Evolutionary conservation across 2,888 invertebrate species (phyloP), one percentile per base, ranked within the genome.

Genomic region (Hartigia nigra): DNA sequence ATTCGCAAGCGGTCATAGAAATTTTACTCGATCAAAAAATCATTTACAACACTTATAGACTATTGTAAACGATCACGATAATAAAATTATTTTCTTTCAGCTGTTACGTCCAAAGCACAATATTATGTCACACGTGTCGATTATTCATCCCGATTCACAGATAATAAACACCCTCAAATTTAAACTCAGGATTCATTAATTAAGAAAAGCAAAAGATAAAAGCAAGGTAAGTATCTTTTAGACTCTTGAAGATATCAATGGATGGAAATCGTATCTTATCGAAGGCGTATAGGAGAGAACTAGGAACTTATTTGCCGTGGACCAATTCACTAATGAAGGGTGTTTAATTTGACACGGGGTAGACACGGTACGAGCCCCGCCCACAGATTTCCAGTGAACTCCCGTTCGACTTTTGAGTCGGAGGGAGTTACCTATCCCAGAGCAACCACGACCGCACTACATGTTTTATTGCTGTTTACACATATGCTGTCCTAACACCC

Each of bases 381-480:
- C 87, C 87, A 86, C 69, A 74, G 78, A 76, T 79, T 82, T 81
- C 80, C 81, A 77, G 80, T 74, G 87, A 83, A 82, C 81, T 81
- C 81, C 78, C 81, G 83, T 85, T 86, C 80, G 83, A 80, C 75
- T 78, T 85, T 72, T 39, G 74, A 70, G 55, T 14, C 37, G 80
- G 78, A 82, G 82, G 82, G 82, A 78, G 78, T 83, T 84, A 85
- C 85, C 85, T 85, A 88, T 85, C 85, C 82, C 70, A 70, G 70
- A 81, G 80, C 82, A 55, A 55, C 55, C 23, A 79, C 77, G 79
- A 84, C 83, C 83, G 80, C 83, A 85, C 82, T 84, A 83, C 84
- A 84, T 89, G 87, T 88, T 88, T 88, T 88, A 88, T 88, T 88
- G 87, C 88, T 88, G 89, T 88, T 88, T 88, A 88, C 88, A 88